A percentile compares a stretch with the other conserved stretches of the same genome.
Evolutionary conservation across 2,888 invertebrate genomes (phyloP).

Genomic region (Stenurella melanura): DNA sequence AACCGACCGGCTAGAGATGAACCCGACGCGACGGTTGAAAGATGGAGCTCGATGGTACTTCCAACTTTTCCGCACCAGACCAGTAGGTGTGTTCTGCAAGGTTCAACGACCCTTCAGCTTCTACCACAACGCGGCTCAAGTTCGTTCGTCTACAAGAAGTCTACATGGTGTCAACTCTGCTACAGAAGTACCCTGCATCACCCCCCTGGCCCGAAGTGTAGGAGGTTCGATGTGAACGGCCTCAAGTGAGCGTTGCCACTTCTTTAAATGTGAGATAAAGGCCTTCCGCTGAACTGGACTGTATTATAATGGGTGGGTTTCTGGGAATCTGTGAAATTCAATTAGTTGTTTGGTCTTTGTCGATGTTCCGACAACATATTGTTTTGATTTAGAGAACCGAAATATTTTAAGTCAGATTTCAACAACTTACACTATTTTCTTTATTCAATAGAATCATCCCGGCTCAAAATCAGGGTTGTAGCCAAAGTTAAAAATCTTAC

Average conservation of each 20-base stretch:
- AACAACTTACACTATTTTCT: no score
- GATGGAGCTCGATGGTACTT: conserved; percentile 2
- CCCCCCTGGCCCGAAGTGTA: conserved; percentile 42
- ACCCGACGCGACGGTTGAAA: not conserved
- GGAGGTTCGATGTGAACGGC: conserved; percentile 56
- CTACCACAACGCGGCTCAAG: conserved; percentile 45
- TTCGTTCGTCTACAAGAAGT: conserved; percentile 55
- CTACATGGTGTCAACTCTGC: conserved; percentile 43
- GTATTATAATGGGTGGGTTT: not conserved
- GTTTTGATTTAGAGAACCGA: not conserved
- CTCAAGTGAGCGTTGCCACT: conserved; percentile 44
- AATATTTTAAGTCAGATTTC: no score
- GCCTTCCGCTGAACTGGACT: not conserved
- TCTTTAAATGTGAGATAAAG: conserved; percentile 15
- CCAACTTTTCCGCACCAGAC: conserved; percentile 34
- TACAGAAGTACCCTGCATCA: conserved; percentile 28
- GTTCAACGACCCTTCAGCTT: conserved; percentile 48
- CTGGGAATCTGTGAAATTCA: not conserved
- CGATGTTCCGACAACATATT: not conserved
- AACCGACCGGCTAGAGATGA: not conserved
- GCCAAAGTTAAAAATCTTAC: no score
- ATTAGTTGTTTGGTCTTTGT: not conserved
- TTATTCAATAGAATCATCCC: no score
- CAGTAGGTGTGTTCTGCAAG: conserved; percentile 47
- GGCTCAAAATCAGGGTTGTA: no score